Base-by-base conservation (phyloP, 2,888 invertebrate species). In the Timema cristinae region DNA sequence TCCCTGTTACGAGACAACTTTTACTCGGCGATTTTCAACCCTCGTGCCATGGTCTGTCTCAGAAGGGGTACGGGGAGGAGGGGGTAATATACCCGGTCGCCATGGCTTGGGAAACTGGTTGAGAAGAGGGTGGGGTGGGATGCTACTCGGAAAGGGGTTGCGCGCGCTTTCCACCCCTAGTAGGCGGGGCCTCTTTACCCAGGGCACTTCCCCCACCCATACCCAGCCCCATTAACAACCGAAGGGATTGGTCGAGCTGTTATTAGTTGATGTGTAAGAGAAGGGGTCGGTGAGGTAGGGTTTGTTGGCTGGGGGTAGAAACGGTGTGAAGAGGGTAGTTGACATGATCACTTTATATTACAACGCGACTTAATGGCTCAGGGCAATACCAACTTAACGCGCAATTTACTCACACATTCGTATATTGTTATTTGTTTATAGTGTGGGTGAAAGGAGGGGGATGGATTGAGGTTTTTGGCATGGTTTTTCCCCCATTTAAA, bases 341-440 rank as follows among this genome's bases (percentile, higher is more conserved):
- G 63, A 63, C 63, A 47, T 63, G 63, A 63, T 63, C 63, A 63
- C 63, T 63, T 63, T 63, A 63, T 63, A 63, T 63, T 63, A 63
- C 63, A 63, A 63, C 63, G 47, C 47, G 47, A 63, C 48, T 63
- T 63, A 63, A 47, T 48, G 63, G 63, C 63, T 63, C 63, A 7
- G 59, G 59, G 59, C 15, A 59, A 59, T 59, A 59, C 15, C 15
- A 59, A 59, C 59, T 59, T 59, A 59, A 59, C 9, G 59, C 59
- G n/a, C 59, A n/a, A 59, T 16, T 16, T 59, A 16, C 63, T 54
- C 48, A 48, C 0, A 47, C 63, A n/a, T n/a, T 32, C 32, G 32
- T 32, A 32, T 32, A 32, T 32, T 32, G 32, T 32, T 32, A 32
- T 32, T 32, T 32, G 1, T 32, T 32, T 32, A 32, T 32, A 2